A percentile compares a stretch with the other conserved stretches of the same genome.
These are phyloP conservation scores for Antheraea yamamai DNA, from an alignment of 2,888 invertebrate genomes.

Conservation along the genomic window DNA sequence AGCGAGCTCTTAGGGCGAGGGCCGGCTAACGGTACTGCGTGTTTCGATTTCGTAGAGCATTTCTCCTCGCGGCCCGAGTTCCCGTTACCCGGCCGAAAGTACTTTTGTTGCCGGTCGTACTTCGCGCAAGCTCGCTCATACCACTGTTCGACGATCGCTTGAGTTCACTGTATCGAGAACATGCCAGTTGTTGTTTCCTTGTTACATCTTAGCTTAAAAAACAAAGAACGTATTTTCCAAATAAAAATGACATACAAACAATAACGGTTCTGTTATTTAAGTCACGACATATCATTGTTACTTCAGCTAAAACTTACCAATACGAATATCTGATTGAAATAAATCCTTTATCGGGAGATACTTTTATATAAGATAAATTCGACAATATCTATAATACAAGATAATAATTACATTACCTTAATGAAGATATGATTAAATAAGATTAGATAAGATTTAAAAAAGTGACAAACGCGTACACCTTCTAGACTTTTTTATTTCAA, in stretches of 20 bases:
- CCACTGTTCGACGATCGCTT: conserved; percentile 66
- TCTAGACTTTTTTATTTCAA: not conserved
- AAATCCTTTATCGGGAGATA: not conserved
- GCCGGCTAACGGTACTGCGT: conserved; percentile 78
- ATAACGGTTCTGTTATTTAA: conserved; percentile 42
- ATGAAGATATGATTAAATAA: not conserved
- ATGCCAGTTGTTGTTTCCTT: conserved; percentile 52
- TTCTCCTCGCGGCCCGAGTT: conserved; percentile 64
- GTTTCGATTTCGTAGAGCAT: conserved; percentile 83
- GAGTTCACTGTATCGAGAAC: conserved; percentile 75
- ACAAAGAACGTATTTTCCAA: conserved; percentile 65
- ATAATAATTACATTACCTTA: not conserved
- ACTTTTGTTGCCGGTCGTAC: conserved; percentile 71
- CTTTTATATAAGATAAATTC: not conserved
- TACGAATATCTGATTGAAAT: not conserved
- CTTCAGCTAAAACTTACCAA: not conserved
- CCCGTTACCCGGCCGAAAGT: conserved; percentile 81
- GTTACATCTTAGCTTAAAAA: conserved; percentile 58
- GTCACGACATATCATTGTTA: not conserved
- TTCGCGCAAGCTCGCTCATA: conserved; percentile 48
- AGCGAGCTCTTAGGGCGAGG: conserved; percentile 66
- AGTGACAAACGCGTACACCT: not conserved
- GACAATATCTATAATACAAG: not conserved
- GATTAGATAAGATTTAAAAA: conserved; percentile 4
- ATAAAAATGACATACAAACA: conserved; percentile 43